Evolutionary conservation across 2,113 vertebrate species (phyloP), one percentile per base, ranked within the genome.

Genomic region (Hyaena hyaena): DNA sequence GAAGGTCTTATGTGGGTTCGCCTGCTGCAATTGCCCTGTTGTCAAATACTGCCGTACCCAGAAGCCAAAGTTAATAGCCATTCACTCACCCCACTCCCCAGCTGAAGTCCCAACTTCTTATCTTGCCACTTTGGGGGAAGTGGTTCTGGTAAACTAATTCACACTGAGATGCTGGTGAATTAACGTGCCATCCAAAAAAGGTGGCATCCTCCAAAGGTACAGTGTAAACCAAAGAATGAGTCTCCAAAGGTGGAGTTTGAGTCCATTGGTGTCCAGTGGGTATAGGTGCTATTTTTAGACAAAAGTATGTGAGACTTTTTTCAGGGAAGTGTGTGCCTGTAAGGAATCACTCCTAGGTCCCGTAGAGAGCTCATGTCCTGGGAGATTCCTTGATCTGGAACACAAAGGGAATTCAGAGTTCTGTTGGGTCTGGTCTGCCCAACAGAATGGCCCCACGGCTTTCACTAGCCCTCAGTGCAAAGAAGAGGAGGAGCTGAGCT

Each of bases 21-120:
- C 61, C 50, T 31, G 28, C 9, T 53, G 50, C n/a, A 21, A 0
- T 0, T 0, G 23, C 48, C 74, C 9, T 19, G 6, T 65, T n/a
- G 63, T 58, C 65, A 61, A 85, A 58, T 58, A 48, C 43, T 48
- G 0, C 35, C 39, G 0, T 23, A 19, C 19, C 61, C 77, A 76
- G 76, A 69, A 50, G 6, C 48, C 66, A 58, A 43, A 43, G 24
- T 65, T 77, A 9, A 26, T 21, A 68, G 65, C 43, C 26, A 7
- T 31, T 7, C 61, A 26, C 77, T 69, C 66, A 43, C 15, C 39
- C 26, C 10, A 15, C 26, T 82, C 50, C 48, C 17, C 15, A 73
- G 31, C 5, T 71, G 23, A 88, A 66, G 33, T 7, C 58, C 15
- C 33, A 69, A 15, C 33, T 45, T 39, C 66, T 65, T 31, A 69